A percentile compares a stretch with the other conserved stretches of the same genome.
Conservation (phyloP, 2,888 invertebrate species). For the Nemotelus nigrinus region DNA sequence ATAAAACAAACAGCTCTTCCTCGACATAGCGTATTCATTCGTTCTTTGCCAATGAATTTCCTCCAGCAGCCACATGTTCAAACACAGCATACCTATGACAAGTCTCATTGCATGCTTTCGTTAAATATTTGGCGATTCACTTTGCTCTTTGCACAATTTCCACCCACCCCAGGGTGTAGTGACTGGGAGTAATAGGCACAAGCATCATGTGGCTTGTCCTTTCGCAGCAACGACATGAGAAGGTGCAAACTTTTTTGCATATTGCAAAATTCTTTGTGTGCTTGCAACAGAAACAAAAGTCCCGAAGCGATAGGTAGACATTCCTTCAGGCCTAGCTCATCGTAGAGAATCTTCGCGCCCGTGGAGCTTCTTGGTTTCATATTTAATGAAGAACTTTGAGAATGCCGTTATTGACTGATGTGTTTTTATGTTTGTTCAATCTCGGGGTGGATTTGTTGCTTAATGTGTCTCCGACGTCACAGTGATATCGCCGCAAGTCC, state of each 20-base stretch:
- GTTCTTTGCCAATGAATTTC: not conserved
- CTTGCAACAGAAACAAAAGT: not conserved
- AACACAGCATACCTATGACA: not conserved
- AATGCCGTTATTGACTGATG: conserved; percentile 35
- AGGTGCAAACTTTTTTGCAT: conserved; percentile 22
- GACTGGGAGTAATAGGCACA: conserved; percentile 28
- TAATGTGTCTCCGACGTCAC: conserved; percentile 29
- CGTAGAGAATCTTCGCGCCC: too few relatives aligned
- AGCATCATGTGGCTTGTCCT: not conserved
- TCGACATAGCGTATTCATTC: not conserved
- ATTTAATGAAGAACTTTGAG: conserved; percentile 39
- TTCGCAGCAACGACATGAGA: conserved; percentile 4
- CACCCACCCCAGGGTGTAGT: conserved; percentile 24
- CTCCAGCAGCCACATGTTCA: not conserved
- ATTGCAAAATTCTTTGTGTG: not conserved
- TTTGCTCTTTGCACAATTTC: conserved; percentile 38
- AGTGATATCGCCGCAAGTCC: not conserved
- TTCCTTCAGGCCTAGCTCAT: conserved; percentile 5
- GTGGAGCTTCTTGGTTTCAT: conserved; percentile 24
- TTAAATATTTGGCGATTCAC: conserved; percentile 45
- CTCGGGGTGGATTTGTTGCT: conserved; percentile 40
- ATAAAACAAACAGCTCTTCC: not conserved
- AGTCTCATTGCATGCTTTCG: not conserved
- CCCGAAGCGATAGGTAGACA: conserved; percentile 2
- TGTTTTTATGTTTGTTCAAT: conserved; percentile 37